Evolutionary conservation across 2,113 vertebrate species (phyloP).

Genomic region (Tympanuchus pallidicinctus): DNA sequence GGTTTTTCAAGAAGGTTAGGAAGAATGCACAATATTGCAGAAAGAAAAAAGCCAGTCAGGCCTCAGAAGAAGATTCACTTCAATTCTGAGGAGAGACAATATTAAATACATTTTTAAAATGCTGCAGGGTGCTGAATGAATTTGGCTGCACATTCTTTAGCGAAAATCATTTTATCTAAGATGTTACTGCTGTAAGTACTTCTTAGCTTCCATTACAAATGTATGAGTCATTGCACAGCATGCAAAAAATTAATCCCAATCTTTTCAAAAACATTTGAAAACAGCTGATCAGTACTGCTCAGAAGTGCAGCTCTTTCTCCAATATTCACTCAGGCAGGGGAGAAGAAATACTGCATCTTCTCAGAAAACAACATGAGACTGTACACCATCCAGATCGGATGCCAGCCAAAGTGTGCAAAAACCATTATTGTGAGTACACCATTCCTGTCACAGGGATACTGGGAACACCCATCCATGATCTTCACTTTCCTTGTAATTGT

Average conservation of each 20-base stretch:
- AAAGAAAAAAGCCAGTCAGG: not conserved
- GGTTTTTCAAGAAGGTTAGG: not conserved
- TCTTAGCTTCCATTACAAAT: not conserved
- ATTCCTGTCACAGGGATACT: fast-evolving
- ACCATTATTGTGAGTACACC: conserved; percentile 78
- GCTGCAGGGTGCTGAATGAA: not conserved
- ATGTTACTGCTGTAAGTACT: not conserved
- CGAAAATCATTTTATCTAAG: not conserved
- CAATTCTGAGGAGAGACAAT: not conserved
- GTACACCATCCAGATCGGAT: conserved; percentile 76
- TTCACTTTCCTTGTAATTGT: not conserved
- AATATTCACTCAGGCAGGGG: conserved; percentile 61
- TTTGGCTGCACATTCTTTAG: not conserved
- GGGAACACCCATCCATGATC: not conserved
- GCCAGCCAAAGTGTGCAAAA: conserved; percentile 77
- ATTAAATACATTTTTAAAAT: not conserved
- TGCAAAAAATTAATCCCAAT: not conserved
- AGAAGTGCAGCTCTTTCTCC: not conserved
- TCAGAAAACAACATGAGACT: conserved; percentile 57
- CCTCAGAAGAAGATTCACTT: not conserved
- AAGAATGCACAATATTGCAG: not conserved
- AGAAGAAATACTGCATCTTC: conserved; percentile 76
- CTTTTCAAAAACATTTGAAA: not conserved
- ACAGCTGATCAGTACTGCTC: not conserved
- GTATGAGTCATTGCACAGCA: not conserved